Base-by-base conservation (phyloP, 1,140 invertebrate genomes). In the Amphibalanus amphitrite region DNA sequence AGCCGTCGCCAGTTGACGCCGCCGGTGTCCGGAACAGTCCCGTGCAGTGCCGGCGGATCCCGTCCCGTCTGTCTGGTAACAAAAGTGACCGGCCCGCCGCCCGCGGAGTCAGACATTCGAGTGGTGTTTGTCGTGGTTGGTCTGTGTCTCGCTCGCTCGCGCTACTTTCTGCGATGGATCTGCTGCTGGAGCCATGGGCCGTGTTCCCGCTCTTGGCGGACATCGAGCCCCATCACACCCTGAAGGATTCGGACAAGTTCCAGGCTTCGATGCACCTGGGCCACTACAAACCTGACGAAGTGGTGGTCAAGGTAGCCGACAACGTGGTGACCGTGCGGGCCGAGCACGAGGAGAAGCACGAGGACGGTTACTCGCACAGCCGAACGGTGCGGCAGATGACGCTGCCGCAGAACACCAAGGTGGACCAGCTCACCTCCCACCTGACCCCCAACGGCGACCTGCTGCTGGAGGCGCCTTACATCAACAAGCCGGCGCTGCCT, bases 281-380 rank as follows among this genome's bases (percentile, higher is more conserved):
- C 28, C 26, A 26, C n/a, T 72, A 72, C 28, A 3, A 65, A 13
- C 72, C 72, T 4, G 71, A 72, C 67, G 72, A 72, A 28, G 28
- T 72, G 10, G 73, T 47, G 8, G 72, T 73, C 13, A 72, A 72
- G 17, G 29, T 72, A 3, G 23, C 17, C 15, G 70, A 72, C 65
- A 67, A 67, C 20, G 10, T 72, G 4, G 15, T 72, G 3, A 72
- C 26, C 8, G 40, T 72, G 20, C 47, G 67, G 47, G 72, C 10
- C 17, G 13, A 47, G 10, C 71, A 72, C 68, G 72, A 72, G 29
- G 70, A 72, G 29, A 72, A 73, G 30, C 3, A 4, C 3, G 70
- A 72, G 4, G 70, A 72, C 29, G 10, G 72, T 20, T 47, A 73
- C n/a, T 59, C 47, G 47, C 20, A 20, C 47, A 59, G 47, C 47